These are phyloP conservation scores for Euphydryas editha DNA, from an alignment of 2,888 invertebrate genomes.

Conservation along the genomic window DNA sequence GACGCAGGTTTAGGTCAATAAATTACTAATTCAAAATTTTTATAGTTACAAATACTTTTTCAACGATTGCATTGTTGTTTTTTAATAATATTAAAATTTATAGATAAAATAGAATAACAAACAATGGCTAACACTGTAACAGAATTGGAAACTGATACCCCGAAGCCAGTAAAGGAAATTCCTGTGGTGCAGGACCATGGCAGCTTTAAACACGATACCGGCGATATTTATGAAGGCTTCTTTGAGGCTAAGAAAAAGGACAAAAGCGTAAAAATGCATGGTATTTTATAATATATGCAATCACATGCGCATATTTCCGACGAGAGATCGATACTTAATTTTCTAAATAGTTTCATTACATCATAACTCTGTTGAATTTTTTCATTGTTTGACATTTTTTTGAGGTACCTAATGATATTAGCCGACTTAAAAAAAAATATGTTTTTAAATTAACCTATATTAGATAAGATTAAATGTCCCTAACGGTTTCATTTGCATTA, in stretches of 20 bases:
- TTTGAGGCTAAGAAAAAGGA: slow-evolving; percentile 82
- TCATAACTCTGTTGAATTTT: too few relatives aligned
- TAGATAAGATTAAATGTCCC: too few relatives aligned
- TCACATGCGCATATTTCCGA: background rate
- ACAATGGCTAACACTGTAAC: slow-evolving; percentile 50
- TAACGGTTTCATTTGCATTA: too few relatives aligned
- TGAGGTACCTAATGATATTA: too few relatives aligned
- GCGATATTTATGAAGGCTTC: slow-evolving; percentile 83
- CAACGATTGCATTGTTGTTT: background rate
- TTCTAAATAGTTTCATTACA: too few relatives aligned
- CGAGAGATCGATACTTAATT: too few relatives aligned
- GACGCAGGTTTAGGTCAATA: too few relatives aligned
- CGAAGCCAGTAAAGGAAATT: slow-evolving; percentile 55
- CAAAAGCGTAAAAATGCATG: slow-evolving; percentile 69
- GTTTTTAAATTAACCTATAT: too few relatives aligned
- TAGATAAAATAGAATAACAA: slow-evolving; percentile 5
- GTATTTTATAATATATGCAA: slow-evolving; percentile 50
- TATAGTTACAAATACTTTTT: background rate
- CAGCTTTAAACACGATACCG: slow-evolving; percentile 80
- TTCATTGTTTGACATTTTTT: too few relatives aligned
- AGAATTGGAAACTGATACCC: slow-evolving; percentile 46
- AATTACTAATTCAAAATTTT: background rate
- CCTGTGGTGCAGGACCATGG: slow-evolving; percentile 63
- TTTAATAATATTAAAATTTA: background rate
- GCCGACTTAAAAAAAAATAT: too few relatives aligned